Conservation (phyloP, 1,140 invertebrate species). For the Drosophila arawakana region DNA sequence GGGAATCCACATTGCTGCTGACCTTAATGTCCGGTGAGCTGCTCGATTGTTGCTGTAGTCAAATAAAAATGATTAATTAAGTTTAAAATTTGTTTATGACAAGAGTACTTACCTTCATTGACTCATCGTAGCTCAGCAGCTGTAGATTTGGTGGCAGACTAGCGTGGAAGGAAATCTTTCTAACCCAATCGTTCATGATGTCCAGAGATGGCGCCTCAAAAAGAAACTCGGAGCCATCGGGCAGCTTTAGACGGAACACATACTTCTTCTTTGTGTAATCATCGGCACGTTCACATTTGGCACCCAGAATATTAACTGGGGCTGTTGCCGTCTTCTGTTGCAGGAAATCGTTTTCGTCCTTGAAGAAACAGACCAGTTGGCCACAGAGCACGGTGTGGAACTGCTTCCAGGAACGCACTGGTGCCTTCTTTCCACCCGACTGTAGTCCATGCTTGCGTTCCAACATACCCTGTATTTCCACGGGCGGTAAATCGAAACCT, state of each 20-base stretch:
- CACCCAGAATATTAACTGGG: constrained; percentile 94
- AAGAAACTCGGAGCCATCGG: constrained; percentile 96
- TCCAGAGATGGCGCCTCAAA: constrained; percentile 91
- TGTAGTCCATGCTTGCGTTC: constrained; percentile 98
- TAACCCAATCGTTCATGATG: constrained; percentile 96
- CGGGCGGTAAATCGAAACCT: constrained; percentile 92
- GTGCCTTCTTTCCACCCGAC: constrained; percentile 96
- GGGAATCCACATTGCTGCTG: constrained; percentile 75
- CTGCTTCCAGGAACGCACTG: constrained; percentile 97
- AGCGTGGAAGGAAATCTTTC: constrained; percentile 97
- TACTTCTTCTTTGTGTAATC: constrained; percentile 98
- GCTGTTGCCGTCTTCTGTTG: constrained; percentile 94
- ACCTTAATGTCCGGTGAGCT: constrained; percentile 83
- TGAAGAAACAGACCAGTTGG: constrained; percentile 98
- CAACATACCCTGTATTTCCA: constrained; percentile 94
- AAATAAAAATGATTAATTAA: background rate
- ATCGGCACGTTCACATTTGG: constrained; percentile 91
- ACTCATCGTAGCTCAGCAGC: constrained; percentile 92
- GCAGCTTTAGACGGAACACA: constrained; percentile 94
- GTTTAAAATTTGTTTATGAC: background rate
- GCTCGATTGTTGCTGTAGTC: constrained; percentile 78
- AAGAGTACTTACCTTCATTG: constrained; percentile 73
- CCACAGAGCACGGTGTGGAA: constrained; percentile 98
- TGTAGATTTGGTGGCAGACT: constrained; percentile 94
- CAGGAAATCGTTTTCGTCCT: constrained; percentile 96